Evolutionary conservation across 2,113 vertebrate genomes (phyloP).

Genomic region (Paralichthys olivaceus): DNA sequence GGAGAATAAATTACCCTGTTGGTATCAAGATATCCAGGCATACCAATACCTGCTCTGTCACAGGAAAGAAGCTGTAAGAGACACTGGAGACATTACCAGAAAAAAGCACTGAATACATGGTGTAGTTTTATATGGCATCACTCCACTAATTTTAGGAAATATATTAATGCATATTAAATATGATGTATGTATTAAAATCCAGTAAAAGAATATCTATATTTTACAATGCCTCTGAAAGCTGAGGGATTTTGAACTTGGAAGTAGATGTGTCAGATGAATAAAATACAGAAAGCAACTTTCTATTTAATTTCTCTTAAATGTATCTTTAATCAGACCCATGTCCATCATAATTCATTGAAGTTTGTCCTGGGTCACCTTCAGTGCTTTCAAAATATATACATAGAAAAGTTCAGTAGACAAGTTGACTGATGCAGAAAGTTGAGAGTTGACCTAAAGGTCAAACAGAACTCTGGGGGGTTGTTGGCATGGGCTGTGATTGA

Average conservation of each 20-base stretch:
- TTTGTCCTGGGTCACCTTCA: conserved; percentile 3
- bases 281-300: no score
- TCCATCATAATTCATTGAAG: neutral
- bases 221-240: neutral
- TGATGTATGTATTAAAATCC: neutral
- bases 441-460: neutral
- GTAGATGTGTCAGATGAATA: neutral
- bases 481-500: neutral
- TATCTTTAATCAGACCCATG: no score
- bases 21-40: conserved; percentile 7
- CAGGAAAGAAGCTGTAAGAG: neutral
- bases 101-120: neutral
- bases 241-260: neutral
- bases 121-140: neutral
- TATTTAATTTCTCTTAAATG: neutral
- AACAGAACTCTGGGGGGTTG: neutral
- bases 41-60: neutral
- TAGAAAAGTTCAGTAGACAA: neutral
- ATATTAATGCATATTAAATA: no score
- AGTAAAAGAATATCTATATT: no score
- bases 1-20: neutral
- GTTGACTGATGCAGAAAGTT: neutral
- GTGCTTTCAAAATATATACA: neutral
- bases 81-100: neutral
- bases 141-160: no score